Conservation (phyloP, 2,113 vertebrate species). For the Bubalus kerabau region DNA sequence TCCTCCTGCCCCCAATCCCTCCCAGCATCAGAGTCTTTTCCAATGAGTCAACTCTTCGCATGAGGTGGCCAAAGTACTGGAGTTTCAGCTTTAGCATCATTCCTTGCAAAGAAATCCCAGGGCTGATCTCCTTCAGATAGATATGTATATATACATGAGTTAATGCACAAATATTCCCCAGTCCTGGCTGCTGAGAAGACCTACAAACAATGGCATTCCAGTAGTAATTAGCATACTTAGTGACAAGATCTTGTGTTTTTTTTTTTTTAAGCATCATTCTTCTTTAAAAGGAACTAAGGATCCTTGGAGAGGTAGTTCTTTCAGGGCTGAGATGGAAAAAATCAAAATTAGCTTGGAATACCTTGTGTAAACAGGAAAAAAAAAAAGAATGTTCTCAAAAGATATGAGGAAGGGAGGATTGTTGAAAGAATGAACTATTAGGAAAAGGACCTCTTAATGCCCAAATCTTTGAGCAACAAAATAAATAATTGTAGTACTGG, state of each 20-base stretch:
- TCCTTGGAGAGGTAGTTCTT: not conserved
- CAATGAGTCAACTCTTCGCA: too few species aligned
- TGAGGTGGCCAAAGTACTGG: too few species aligned
- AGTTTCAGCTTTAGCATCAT: too few species aligned
- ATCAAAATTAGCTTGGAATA: not conserved
- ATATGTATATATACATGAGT: not conserved
- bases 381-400: not conserved
- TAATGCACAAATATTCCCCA: not conserved
- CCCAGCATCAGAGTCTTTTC: too few species aligned
- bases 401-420: not conserved
- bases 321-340: not conserved
- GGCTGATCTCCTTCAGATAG: not conserved
- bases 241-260: not conserved
- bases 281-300: not conserved
- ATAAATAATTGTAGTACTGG: not conserved
- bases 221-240: not conserved
- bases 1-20: too few species aligned
- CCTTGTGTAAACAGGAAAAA: not conserved
- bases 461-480: slow-evolving; percentile 15
- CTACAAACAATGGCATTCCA: not conserved
- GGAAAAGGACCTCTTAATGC: not conserved
- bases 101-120: too few species aligned
- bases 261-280: not conserved
- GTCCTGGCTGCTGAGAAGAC: not conserved
- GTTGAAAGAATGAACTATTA: not conserved